Base-by-base conservation (phyloP, 2,113 vertebrate species). In the Pao palembangensis region DNA sequence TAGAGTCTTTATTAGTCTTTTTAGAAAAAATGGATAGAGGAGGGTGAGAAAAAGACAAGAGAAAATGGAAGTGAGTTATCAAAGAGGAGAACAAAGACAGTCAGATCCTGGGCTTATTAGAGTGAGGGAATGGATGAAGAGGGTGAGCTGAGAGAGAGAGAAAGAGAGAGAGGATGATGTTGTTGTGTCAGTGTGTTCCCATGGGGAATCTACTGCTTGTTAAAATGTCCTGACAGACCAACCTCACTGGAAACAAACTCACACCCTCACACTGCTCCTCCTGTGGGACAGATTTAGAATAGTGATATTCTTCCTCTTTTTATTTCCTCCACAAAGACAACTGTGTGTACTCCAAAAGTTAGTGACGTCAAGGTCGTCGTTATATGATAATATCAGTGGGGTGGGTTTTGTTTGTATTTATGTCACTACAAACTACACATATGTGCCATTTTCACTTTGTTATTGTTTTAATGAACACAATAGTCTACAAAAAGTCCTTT, bases 161-260 rank as follows among this genome's bases (percentile, higher is more conserved):
- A 70, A 50, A 58, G 25, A 60, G 49, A 52, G 78, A 61, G 55
- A 44, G 55, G 71, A 76, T 82, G 71, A 81, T 81, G 79, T 85
- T 84, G 71, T 81, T 87, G 83, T 88, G 86, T 86, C 85, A 90
- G 81, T 62, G 76, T 84, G 85, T 82, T 69, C 78, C 76, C 63
- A 61, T 83, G 77, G 85, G 86, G 79, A 52, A 66, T 87, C 64
- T 62, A 48, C 50, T 80, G 85, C 88, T 90, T 86, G 82, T 89
- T 90, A 89, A 88, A 88, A 91, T 87, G 80, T 86, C 87, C 84
- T 88, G 79, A 85, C 85, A 85, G 82, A 83, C 74, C 76, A 84
- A 85, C 78, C 83, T 61, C 77, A 79, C 54, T 61, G 68, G 20
- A 25, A 78, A 74, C 48, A 73, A 58, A 53, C 61, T 69, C 61